Evolutionary conservation across 2,113 vertebrate species (phyloP), one percentile per base, ranked within the genome.

Genomic region (Telmatochromis brichardi): DNA sequence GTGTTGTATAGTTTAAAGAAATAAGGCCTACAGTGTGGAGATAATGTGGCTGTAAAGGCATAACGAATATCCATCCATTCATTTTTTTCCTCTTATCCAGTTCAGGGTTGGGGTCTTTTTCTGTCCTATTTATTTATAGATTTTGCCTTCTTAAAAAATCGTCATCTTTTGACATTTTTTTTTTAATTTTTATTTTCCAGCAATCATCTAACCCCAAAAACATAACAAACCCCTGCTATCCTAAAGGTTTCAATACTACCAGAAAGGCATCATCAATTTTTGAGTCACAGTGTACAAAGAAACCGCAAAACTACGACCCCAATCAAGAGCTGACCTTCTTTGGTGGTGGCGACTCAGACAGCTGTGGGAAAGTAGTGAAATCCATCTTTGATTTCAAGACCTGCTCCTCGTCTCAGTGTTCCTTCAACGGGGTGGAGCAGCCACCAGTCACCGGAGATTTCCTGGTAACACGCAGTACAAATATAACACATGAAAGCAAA

Each of bases 211-310:
- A 90, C 83, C 85, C 19, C 6, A 1, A 42, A 58, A 58, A 15
- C 3, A 83, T 98, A 85, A 55, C 42, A 80, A 98, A 99, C 83
- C 98, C 98, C 28, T 99, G 98, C 87, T 98, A 97, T 90, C 96
- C 96, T 51, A 86, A 47, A 76, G 95, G 95, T 73, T 97, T 96
- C 12, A 94, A 63, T 17, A 85, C 73, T n/a, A 93, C 90, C 60
- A 45, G 96, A 23, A 86, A 26, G 0, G 90, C 95, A 81, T 95
- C 96, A 9, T 21, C 92, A 4, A 90, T 98, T 81, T 98, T 97
- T 84, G 96, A 96, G 87, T 97, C 97, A 68, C 89, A 97, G 84
- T 99, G 98, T 89, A 98, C 96, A 3, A 89, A 89, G 60, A 91
- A 90, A 51, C 96, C 97, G 4, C 4, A 9, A 12, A 83, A 45